Conservation (phyloP, 1,140 invertebrate genomes). For the Harlomillsia oculata region DNA sequence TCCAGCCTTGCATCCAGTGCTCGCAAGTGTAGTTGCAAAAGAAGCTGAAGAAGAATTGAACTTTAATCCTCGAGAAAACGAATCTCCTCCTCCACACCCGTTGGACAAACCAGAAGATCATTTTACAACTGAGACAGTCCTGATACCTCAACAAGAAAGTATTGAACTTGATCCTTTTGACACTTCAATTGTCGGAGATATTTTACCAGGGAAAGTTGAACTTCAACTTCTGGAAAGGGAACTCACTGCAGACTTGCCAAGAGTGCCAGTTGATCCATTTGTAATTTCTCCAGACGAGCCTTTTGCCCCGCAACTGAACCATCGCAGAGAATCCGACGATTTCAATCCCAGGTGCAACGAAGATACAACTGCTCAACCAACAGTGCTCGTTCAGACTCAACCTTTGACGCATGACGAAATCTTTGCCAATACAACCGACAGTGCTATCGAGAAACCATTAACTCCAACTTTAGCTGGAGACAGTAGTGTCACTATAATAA, state of each 20-base stretch:
- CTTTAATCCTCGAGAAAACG: conserved; percentile 58
- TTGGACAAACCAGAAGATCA: conserved; percentile 11
- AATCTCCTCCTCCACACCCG: conserved; percentile 28
- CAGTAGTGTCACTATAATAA: too few species aligned
- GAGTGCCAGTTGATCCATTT: conserved; percentile 2
- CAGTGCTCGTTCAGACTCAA: background rate
- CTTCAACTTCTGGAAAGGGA: conserved; percentile 62
- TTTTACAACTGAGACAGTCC: conserved; percentile 25
- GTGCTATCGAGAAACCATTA: background rate
- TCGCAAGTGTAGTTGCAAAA: background rate
- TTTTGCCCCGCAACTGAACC: background rate
- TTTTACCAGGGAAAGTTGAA: conserved; percentile 60
- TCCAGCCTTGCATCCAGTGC: background rate
- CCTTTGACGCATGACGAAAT: background rate
- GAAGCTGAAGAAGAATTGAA: conserved; percentile 45
- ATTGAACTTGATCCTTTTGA: conserved; percentile 66
- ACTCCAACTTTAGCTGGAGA: background rate
- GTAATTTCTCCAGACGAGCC: background rate
- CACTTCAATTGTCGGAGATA: conserved; percentile 58
- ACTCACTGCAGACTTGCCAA: conserved; percentile 37
- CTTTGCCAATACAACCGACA: background rate
- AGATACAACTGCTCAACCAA: background rate
- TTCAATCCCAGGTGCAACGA: conserved; percentile 19
- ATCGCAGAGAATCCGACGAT: conserved; percentile 11
- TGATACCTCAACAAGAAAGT: conserved; percentile 61